phyloP scores from a whole-genome alignment of 2,888 invertebrate species.

The Drosophila paranaensis region DNA sequence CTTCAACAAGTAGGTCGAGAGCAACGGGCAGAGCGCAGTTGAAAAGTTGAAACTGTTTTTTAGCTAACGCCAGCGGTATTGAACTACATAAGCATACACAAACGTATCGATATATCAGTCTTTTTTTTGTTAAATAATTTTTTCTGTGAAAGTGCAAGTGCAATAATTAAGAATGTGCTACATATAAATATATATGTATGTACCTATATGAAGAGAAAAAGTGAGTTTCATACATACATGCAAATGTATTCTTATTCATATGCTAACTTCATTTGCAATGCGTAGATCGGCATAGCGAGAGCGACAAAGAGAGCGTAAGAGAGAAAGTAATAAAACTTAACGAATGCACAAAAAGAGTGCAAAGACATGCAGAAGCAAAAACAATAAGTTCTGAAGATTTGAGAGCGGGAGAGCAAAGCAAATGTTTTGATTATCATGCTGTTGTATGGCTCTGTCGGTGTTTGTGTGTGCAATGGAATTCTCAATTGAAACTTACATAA shows the following conservation, averaged over 20 bases:
- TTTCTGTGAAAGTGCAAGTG: conserved; percentile 35
- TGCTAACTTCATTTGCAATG: conserved; percentile 32
- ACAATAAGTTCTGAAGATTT: conserved; percentile 4
- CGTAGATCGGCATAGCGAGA: conserved; percentile 36
- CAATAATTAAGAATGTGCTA: conserved; percentile 21
- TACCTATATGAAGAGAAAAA: conserved; percentile 1
- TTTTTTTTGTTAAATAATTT: conserved; percentile 5
- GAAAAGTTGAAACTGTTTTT: conserved; percentile 2
- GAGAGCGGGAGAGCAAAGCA: background rate
- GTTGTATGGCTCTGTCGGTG: background rate
- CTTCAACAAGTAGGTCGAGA: conserved; percentile 65
- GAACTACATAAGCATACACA: conserved; percentile 1
- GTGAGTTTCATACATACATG: conserved; percentile 6
- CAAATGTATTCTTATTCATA: conserved; percentile 5
- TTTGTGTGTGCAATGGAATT: conserved; percentile 12
- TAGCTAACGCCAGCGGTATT: conserved; percentile 6
- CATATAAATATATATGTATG: conserved; percentile 6
- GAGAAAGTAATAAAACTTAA: background rate
- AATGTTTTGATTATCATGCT: conserved; percentile 18
- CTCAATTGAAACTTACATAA: conserved; percentile 53
- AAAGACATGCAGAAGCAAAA: background rate
- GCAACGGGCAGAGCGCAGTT: conserved; percentile 13
- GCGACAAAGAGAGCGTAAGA: conserved; percentile 11
- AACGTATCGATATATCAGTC: background rate
- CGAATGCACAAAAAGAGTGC: conserved; percentile 11